Evolutionary conservation across 2,113 vertebrate species (phyloP).

Genomic region (Holacanthus passer): DNA sequence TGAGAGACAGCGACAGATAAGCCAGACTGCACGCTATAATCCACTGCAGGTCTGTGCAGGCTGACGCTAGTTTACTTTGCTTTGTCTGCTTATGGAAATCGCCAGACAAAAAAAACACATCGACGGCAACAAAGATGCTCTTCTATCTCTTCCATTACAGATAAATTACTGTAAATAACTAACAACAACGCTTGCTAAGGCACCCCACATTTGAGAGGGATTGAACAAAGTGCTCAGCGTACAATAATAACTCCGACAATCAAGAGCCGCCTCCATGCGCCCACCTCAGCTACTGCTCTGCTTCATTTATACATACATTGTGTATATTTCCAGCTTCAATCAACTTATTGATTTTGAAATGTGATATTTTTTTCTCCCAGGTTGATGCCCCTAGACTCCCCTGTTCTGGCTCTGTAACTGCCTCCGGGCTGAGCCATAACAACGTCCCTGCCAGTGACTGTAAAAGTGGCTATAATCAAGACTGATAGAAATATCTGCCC

Average conservation of each 20-base stretch:
- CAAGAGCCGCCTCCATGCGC: constrained; percentile 31
- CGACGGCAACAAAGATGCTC: background rate
- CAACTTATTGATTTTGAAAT: constrained; percentile 53
- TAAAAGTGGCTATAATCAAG: constrained; percentile 36
- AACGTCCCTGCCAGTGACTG: constrained; percentile 12
- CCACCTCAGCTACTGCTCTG: constrained; percentile 19
- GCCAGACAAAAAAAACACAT: constrained; percentile 18
- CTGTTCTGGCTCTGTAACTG: background rate
- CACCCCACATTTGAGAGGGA: constrained; percentile 13
- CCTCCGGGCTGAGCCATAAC: constrained; percentile 12
- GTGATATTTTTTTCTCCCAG: background rate
- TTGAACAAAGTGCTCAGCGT: constrained; percentile 32
- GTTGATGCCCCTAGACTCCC: background rate
- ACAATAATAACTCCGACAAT: constrained; percentile 40
- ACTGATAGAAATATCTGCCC: constrained; percentile 29
- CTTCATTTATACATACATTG: constrained; percentile 33
- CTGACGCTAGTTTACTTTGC: background rate
- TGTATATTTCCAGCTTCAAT: constrained; percentile 14
- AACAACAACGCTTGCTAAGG: constrained; percentile 10
- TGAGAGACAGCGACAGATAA: constrained; percentile 23
- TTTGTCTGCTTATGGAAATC: constrained; percentile 8
- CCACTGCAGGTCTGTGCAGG: constrained; percentile 2
- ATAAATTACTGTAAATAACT: constrained; percentile 41
- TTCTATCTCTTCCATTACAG: constrained; percentile 1
- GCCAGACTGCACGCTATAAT: constrained; percentile 30